Conservation (phyloP, 2,113 vertebrate species). For the Tympanuchus pallidicinctus region DNA sequence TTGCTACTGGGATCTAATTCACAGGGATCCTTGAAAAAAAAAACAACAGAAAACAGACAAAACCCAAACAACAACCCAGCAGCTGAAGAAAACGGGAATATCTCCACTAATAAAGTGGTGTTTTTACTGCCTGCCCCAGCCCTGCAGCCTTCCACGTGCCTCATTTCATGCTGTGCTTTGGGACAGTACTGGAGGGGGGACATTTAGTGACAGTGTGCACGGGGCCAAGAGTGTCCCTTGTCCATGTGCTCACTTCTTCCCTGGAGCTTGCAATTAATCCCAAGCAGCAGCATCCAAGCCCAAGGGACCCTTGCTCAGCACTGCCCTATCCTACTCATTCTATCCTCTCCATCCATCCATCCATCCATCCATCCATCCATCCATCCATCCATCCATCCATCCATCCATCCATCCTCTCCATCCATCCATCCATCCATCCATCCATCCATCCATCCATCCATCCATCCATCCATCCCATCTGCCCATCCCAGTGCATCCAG, state of each 20-base stretch:
- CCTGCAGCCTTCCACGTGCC: rapidly evolving
- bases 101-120: not conserved
- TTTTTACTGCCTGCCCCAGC: not conserved
- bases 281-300: not conserved
- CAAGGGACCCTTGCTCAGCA: not conserved
- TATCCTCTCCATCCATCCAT: not conserved
- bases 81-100: not conserved
- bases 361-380: not conserved
- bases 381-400: not conserved
- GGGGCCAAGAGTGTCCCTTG: not conserved
- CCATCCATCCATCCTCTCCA: not conserved
- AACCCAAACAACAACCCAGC: not conserved
- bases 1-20: not conserved
- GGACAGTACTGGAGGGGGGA: not conserved
- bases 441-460: not conserved
- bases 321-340: not conserved
- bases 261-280: not conserved
- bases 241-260: not conserved
- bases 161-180: rapidly evolving
- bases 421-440: not conserved
- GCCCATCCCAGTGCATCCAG: rapidly evolving
- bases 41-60: not conserved
- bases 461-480: not conserved
- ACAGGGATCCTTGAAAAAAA: not conserved
- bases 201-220: not conserved